Evolutionary conservation across 1,140 invertebrate species (phyloP), one percentile per base, ranked within the genome.

Genomic region (Notospermus geniculatus): DNA sequence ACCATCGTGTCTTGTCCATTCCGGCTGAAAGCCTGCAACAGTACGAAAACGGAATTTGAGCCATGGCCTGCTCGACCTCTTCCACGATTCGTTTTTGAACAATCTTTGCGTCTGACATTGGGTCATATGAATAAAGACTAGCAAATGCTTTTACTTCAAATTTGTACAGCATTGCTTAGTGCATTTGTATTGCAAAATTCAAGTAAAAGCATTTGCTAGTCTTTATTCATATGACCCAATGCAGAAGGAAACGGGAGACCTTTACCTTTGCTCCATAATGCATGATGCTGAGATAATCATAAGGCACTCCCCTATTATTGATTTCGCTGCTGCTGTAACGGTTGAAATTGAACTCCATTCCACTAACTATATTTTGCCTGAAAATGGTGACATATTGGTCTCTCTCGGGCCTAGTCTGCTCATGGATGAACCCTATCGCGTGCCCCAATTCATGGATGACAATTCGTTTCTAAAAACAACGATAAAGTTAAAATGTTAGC

Each of bases 301-400:
- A 98, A 0, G 90, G 88, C 62, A 93, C 84, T 0, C 91, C 92
- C 25, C 95, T 81, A 0, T 93, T 94, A 70, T 98, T 92, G 1
- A 98, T 93, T 80, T 97, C 93, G 64, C 94, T 91, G 1, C 89
- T 87, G 11, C 91, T 93, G 30, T 96, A 81, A 79, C 95, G 97
- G 73, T 97, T 95, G 81, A 98, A 98, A 78, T 98, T 98, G 79
- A 97, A 98, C 71, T 96, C n/a, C 1, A 67, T 28, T 25, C 54
- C 50, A 13, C 54, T 17, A 0, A 54, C 70, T 13, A 74, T 63
- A 50, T 83, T 82, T 23, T 69, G 43, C 25, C 59, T 54, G 23
- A 70, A 41, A 25, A 83, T 78, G 2, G 46, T 58, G 5, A 83
- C 71, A 60, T 74, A 73, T 2, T 71, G 59, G 69, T n/a, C n/a